Evolutionary conservation across 2,888 invertebrate genomes (phyloP), one percentile per base, ranked within the genome.

Genomic region (Lepidocyrtoides sp.): DNA sequence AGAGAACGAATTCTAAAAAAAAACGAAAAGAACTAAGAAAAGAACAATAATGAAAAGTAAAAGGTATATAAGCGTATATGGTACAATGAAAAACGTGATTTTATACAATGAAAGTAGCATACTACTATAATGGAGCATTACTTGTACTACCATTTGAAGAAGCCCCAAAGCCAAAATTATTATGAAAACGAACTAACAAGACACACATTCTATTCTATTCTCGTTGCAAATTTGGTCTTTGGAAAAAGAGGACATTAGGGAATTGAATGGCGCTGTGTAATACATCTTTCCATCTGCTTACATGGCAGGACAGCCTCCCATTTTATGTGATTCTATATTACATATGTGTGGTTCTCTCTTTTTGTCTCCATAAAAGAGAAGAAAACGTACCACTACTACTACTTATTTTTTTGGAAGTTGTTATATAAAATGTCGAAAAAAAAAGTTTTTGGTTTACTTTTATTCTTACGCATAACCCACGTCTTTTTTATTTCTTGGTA

Each of bases 241-340:
- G 77, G 51, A 77, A 77, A 77, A 77, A 77, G 77, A 29, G 77
- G 77, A 77, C 77, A 77, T 77, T 77, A 77, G 77, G 77, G 77
- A 77, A 77, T 77, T 77, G 77, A 77, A 51, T 77, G 77, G 77
- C 51, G 77, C n/a, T 48, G 51, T 77, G 77, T 51, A 77, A 77
- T 77, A 77, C 77, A 77, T 77, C 77, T 77, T 77, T 77, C 77
- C 77, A 77, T 77, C 77, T 77, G 77, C 77, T 77, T 77, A 77
- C 77, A 77, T 72, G 36, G 36, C 44, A 75, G 41, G 77, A 51
- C 77, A 51, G 77, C 48, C 51, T 77, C 72, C 72, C 77, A 51
- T 77, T 77, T 77, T 77, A 51, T 77, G n/a, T 51, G 77, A 36
- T 4, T 36, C 36, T 36, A 36, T 36, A 36, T 29, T n/a, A 26